Conservation (phyloP, 1,140 invertebrate genomes). For the Macrobrachium nipponense region DNA sequence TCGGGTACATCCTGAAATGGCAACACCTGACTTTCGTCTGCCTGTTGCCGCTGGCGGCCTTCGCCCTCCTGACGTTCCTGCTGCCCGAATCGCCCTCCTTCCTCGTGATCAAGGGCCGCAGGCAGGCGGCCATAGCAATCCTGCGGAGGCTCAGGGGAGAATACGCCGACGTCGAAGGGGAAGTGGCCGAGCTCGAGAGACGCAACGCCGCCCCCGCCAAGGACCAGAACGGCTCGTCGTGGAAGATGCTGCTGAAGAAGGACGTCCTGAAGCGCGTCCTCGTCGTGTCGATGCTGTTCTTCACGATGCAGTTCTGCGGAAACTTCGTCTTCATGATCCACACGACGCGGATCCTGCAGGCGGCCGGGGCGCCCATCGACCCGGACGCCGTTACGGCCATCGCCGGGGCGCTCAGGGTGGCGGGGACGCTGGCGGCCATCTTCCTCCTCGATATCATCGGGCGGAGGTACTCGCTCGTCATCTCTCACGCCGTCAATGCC, state of each 20-base stretch:
- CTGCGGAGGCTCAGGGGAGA: constrained; percentile 18
- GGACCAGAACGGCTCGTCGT: background rate
- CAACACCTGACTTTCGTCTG: constrained; percentile 36
- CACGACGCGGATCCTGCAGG: constrained; percentile 38
- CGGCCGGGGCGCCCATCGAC: constrained; percentile 39
- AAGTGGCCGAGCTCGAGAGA: constrained; percentile 38
- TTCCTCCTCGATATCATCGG: constrained; percentile 35
- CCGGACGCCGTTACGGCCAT: constrained; percentile 53
- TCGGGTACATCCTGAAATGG: constrained; percentile 36
- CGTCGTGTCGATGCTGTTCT: constrained; percentile 27
- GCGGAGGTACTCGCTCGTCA: constrained; percentile 29
- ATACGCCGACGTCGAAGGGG: constrained; percentile 36
- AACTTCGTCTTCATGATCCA: constrained; percentile 53
- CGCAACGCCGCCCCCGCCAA: constrained; percentile 16
- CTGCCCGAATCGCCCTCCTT: constrained; percentile 42
- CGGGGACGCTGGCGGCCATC: constrained; percentile 37
- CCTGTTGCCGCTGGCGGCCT: background rate
- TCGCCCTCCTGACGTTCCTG: background rate
- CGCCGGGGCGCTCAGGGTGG: constrained; percentile 32
- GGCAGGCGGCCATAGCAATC: constrained; percentile 27
- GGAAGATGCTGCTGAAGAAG: constrained; percentile 28
- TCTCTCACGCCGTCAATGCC: constrained; percentile 43
- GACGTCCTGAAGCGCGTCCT: constrained; percentile 27
- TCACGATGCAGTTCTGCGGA: constrained; percentile 43
- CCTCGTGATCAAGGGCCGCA: constrained; percentile 14